Conservation (phyloP, 2,113 vertebrate genomes). For the Chaetorhynchus papuensis region DNA sequence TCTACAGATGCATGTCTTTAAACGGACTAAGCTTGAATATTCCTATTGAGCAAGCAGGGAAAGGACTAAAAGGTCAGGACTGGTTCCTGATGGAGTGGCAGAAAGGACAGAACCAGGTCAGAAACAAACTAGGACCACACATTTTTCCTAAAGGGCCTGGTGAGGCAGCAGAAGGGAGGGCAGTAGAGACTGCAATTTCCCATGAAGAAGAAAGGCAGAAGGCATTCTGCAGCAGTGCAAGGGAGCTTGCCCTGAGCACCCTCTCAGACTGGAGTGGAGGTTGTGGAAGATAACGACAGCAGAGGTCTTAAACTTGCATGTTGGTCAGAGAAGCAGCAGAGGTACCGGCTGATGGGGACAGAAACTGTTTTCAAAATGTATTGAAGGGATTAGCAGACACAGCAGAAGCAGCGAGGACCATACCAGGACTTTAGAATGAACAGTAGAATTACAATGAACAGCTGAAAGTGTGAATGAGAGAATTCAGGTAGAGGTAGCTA, state of each 20-base stretch:
- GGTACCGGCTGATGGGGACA: not conserved
- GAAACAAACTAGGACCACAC: not conserved
- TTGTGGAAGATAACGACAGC: not conserved
- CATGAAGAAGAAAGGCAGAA: not conserved
- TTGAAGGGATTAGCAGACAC: not conserved
- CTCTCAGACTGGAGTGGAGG: not conserved
- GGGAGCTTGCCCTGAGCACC: not conserved
- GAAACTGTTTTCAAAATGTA: not conserved
- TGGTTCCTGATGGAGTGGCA: not conserved
- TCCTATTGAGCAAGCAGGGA: not conserved
- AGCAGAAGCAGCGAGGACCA: not conserved
- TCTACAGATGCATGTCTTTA: not conserved
- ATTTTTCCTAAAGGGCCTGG: not conserved
- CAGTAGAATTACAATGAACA: not conserved
- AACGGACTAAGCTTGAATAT: not conserved
- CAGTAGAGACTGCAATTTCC: not conserved
- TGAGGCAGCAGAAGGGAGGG: not conserved
- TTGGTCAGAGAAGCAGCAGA: not conserved
- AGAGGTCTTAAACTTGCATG: not conserved
- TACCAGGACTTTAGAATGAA: not conserved
- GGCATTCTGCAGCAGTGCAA: not conserved
- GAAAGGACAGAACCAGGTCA: not conserved
- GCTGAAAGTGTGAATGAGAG: not conserved
- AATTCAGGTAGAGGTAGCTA: not conserved
- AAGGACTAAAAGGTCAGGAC: not conserved